Evolutionary conservation across 2,888 invertebrate genomes (phyloP).

Genomic region (Boloria euphrosyne): DNA sequence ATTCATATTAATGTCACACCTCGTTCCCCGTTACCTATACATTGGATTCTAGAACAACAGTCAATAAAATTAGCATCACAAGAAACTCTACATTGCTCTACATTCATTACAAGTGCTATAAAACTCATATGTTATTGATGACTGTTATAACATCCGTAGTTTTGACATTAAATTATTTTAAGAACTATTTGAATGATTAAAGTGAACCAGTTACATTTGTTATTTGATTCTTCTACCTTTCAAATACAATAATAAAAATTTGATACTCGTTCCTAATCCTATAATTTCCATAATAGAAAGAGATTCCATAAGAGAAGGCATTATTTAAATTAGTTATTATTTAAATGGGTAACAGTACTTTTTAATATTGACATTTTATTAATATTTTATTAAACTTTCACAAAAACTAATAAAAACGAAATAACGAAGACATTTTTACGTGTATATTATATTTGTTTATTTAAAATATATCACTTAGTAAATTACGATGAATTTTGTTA

Average conservation of each 20-base stretch:
- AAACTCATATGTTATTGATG: conserved; percentile 35
- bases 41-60: conserved; percentile 31
- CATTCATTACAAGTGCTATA: conserved; percentile 20
- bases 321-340: conserved; percentile 35
- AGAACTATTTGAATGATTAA: conserved; percentile 25
- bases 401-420: conserved; percentile 27
- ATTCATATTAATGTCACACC: conserved; percentile 49
- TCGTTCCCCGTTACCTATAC: conserved; percentile 43
- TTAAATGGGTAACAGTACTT: conserved; percentile 32
- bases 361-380: conserved; percentile 30
- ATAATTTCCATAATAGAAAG: conserved; percentile 33
- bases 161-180: conserved; percentile 35
- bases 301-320: conserved; percentile 21
- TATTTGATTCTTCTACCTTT: conserved; percentile 4
- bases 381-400: conserved; percentile 28
- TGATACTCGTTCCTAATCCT: conserved; percentile 30
- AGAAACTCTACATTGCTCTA: conserved; percentile 20
- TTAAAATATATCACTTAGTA: not conserved
- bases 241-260: conserved; percentile 27
- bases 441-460: conserved; percentile 2
- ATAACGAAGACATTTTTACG: conserved; percentile 30
- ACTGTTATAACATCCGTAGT: conserved; percentile 39
- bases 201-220: conserved; percentile 20
- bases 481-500: not conserved
- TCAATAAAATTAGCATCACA: conserved; percentile 35